phyloP scores from a whole-genome alignment of 2,888 invertebrate species.

The Creontiades dilutus region DNA sequence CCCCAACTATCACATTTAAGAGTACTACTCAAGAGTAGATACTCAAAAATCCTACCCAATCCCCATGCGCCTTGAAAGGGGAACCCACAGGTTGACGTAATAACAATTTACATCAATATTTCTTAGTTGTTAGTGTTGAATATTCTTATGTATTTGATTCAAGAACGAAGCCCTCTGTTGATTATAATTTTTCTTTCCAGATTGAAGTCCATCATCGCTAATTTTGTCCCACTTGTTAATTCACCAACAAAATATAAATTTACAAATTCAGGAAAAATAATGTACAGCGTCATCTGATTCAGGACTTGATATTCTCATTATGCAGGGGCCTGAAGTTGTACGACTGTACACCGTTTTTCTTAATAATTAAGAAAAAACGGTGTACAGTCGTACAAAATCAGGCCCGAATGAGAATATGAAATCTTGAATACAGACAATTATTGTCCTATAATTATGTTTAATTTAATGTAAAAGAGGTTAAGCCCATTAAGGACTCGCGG shows the following conservation, averaged over 20 bases:
- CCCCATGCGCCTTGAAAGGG: too few relatives aligned
- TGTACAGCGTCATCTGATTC: constrained; percentile 17
- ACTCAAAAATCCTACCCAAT: too few relatives aligned
- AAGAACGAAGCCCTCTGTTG: background rate
- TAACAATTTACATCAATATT: too few relatives aligned
- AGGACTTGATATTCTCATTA: background rate
- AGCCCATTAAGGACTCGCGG: constrained; percentile 53
- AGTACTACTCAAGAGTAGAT: too few relatives aligned
- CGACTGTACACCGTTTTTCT: background rate
- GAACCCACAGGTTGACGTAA: too few relatives aligned
- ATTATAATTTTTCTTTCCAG: constrained; percentile 33
- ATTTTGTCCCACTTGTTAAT: constrained; percentile 55
- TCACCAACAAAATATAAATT: constrained; percentile 51
- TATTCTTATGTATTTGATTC: too few relatives aligned
- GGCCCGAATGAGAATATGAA: too few relatives aligned
- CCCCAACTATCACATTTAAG: too few relatives aligned
- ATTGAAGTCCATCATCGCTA: constrained; percentile 62
- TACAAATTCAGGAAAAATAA: constrained; percentile 44
- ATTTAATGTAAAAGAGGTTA: constrained; percentile 18
- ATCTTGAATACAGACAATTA: too few relatives aligned
- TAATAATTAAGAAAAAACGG: too few relatives aligned
- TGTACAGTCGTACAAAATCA: too few relatives aligned
- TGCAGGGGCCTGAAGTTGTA: background rate
- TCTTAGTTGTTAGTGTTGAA: too few relatives aligned
- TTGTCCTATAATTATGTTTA: constrained; percentile 26